Evolutionary conservation across 1,140 invertebrate species (phyloP).

Genomic region (Anastatus disparis): DNA sequence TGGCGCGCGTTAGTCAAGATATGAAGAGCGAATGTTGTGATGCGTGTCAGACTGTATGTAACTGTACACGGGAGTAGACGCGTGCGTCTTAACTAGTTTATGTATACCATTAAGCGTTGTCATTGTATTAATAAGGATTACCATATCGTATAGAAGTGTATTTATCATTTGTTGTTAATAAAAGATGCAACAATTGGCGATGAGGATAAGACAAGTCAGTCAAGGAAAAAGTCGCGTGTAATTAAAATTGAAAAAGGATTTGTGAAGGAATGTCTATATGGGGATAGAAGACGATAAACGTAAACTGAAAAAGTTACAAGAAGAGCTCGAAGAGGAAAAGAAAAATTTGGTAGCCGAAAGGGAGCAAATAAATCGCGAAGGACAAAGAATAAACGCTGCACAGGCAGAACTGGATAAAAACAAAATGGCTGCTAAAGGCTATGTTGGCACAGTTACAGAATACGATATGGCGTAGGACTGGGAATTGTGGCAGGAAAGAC

Average conservation of each 20-base stretch:
- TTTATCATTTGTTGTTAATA: no score
- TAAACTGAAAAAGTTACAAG: not conserved
- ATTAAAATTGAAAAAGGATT: not conserved
- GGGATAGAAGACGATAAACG: not conserved
- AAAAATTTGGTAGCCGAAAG: not conserved
- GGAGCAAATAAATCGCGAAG: not conserved
- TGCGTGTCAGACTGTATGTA: no score
- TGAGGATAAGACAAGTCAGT: not conserved
- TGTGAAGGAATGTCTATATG: not conserved
- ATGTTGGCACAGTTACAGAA: no score
- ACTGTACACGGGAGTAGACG: no score
- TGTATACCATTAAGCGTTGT: no score
- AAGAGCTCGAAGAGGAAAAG: not conserved
- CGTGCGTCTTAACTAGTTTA: no score
- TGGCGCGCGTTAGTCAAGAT: no score
- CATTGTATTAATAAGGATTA: no score
- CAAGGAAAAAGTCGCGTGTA: not conserved
- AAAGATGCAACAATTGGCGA: not conserved
- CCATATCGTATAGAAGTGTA: no score
- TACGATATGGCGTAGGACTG: not conserved
- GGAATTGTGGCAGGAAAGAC: conserved; percentile 35
- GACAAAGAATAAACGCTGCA: no score
- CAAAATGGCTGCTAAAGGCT: no score
- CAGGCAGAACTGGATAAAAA: not conserved
- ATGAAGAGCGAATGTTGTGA: no score